Percentiles rank a stretch among this genome's conserved stretches.
phyloP scores from a whole-genome alignment of 2,888 invertebrate species.

The Dysmachus trigonus region DNA sequence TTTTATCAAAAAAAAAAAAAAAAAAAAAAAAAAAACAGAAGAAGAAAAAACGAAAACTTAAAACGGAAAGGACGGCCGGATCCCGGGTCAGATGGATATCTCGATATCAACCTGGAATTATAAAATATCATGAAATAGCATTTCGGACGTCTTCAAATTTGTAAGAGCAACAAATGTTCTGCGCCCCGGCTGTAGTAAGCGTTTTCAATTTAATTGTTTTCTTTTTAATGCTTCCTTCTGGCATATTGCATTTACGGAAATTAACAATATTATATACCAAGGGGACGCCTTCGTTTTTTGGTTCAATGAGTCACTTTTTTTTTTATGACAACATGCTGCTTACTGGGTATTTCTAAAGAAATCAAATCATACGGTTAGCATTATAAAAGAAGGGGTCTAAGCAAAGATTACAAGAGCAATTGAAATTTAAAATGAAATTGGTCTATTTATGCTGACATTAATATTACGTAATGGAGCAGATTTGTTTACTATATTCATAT shows the following conservation, averaged over 20 bases:
- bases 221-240: neutral
- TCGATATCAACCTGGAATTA: conserved; percentile 17
- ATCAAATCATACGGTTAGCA: neutral
- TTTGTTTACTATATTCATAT: too few relatives aligned
- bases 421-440: neutral
- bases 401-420: neutral
- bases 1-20: conserved; percentile 30
- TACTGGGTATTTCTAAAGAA: neutral
- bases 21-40: neutral
- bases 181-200: neutral
- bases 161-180: conserved; percentile 30
- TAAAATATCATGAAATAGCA: conserved; percentile 48
- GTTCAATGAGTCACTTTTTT: neutral
- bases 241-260: neutral
- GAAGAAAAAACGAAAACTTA: neutral
- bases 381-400: too few relatives aligned
- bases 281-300: neutral
- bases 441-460: neutral
- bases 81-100: neutral
- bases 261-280: neutral
- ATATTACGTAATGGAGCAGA: too few relatives aligned
- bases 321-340: neutral
- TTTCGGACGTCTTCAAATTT: conserved; percentile 45
- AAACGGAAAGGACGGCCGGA: neutral
- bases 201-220: conserved; percentile 7